Evolutionary conservation across 2,113 vertebrate genomes (phyloP).

Genomic region (Rhegmatorhina hoffmannsi): DNA sequence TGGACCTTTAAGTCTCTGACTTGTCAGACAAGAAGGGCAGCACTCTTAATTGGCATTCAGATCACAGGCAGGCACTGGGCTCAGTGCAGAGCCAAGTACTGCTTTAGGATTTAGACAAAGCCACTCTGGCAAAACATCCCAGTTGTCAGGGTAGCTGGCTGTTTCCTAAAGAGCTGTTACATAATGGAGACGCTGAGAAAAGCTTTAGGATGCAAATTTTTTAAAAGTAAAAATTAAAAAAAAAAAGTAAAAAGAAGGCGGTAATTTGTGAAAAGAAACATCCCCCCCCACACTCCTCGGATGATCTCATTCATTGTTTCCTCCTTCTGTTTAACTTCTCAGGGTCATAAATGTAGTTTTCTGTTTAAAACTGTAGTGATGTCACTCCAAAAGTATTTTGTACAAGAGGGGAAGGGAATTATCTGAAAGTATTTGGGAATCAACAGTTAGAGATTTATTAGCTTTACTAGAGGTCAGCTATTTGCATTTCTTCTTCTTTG

Average conservation of each 20-base stretch:
- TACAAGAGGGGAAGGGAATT: constrained; percentile 22
- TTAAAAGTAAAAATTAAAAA: constrained; percentile 42
- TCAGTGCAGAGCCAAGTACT: constrained; percentile 65
- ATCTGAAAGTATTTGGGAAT: constrained; percentile 51
- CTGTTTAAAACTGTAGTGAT: constrained; percentile 59
- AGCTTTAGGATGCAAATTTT: constrained; percentile 80
- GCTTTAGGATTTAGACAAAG: constrained; percentile 83
- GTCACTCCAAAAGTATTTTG: constrained; percentile 56
- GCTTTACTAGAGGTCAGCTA: constrained; percentile 41
- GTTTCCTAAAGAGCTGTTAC: constrained; percentile 79
- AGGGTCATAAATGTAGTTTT: constrained; percentile 68
- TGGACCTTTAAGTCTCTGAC: constrained; percentile 77
- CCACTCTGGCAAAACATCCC: constrained; percentile 75
- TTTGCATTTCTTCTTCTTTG: constrained; percentile 42
- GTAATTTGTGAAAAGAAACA: constrained; percentile 79
- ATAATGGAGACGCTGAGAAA: constrained; percentile 79
- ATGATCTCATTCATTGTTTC: constrained; percentile 76
- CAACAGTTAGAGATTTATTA: constrained; percentile 48
- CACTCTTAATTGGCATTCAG: constrained; percentile 80
- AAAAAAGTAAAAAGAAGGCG: background rate
- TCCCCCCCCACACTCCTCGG: background rate
- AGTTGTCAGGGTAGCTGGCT: constrained; percentile 81
- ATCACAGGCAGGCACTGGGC: constrained; percentile 73
- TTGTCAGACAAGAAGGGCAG: constrained; percentile 67
- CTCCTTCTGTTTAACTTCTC: constrained; percentile 76